phyloP scores from a whole-genome alignment of 2,888 invertebrate species.

The Tinea pellionella region DNA sequence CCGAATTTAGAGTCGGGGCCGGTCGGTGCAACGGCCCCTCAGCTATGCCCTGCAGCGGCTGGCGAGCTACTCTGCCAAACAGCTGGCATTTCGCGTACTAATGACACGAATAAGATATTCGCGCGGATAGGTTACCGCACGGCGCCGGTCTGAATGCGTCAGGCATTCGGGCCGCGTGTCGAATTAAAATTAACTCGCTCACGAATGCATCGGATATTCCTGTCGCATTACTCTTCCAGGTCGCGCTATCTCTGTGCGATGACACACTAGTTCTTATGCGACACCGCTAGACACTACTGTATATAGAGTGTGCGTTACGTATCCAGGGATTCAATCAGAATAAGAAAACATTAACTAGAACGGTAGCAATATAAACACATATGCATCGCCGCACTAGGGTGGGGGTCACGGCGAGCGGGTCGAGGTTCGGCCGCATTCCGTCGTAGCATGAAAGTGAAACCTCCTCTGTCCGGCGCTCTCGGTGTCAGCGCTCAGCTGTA shows the following conservation, averaged over 20 bases:
- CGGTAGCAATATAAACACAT: neutral
- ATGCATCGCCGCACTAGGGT: slow-evolving; percentile 19
- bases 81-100: slow-evolving; percentile 64
- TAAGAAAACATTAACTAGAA: neutral
- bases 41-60: slow-evolving; percentile 34
- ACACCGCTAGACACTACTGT: neutral
- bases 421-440: slow-evolving; percentile 67
- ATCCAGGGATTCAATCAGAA: neutral
- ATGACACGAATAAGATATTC: slow-evolving; percentile 69
- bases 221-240: slow-evolving; percentile 12
- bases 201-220: slow-evolving; percentile 5
- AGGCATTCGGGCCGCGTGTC: slow-evolving; percentile 48
- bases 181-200: slow-evolving; percentile 31
- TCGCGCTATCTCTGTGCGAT: slow-evolving; percentile 16
- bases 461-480: slow-evolving; percentile 39
- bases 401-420: slow-evolving; percentile 35
- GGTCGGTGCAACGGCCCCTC: slow-evolving; percentile 57
- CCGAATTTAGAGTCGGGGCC: slow-evolving; percentile 55
- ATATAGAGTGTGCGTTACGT: neutral
- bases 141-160: slow-evolving; percentile 31
- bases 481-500: slow-evolving; percentile 65
- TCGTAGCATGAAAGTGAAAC: slow-evolving; percentile 65
- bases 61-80: slow-evolving; percentile 50
- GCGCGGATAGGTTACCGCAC: slow-evolving; percentile 49
- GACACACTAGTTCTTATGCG: slow-evolving; percentile 23